Percentiles rank a stretch among this genome's conserved stretches.
These are phyloP conservation scores for Chelonus insularis DNA, from an alignment of 1,140 invertebrate species.

Conservation along the genomic window DNA sequence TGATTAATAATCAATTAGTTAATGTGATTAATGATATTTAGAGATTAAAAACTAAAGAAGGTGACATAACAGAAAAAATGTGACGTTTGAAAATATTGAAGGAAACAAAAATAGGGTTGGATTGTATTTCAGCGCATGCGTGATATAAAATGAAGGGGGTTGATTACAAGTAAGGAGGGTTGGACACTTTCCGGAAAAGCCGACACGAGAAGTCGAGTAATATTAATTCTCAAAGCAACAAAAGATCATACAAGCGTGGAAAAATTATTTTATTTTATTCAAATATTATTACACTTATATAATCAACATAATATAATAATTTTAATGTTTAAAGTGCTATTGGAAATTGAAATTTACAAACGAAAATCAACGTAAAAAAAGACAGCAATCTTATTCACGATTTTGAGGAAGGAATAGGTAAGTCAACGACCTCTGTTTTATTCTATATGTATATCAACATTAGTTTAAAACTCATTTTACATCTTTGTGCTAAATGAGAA, in stretches of 20 bases:
- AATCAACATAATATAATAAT: too few relatives aligned
- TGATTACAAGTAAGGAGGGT: slow-evolving; percentile 19
- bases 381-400: background rate
- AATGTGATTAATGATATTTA: too few relatives aligned
- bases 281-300: too few relatives aligned
- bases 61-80: too few relatives aligned
- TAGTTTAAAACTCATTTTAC: background rate
- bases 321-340: background rate
- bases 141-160: slow-evolving; percentile 7
- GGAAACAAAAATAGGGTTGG: too few relatives aligned
- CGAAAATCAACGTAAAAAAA: background rate
- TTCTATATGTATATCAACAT: slow-evolving; percentile 6
- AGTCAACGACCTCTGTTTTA: slow-evolving; percentile 23
- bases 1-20: too few relatives aligned
- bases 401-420: slow-evolving; percentile 21
- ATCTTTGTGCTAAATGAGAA: background rate
- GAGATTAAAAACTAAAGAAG: too few relatives aligned
- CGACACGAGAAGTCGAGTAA: background rate
- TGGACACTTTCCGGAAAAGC: slow-evolving; percentile 9
- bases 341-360: background rate
- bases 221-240: background rate
- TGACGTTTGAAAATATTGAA: too few relatives aligned
- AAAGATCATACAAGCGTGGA: background rate
- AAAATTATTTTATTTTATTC: background rate
- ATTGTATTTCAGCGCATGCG: slow-evolving; percentile 12